phyloP scores from a whole-genome alignment of 1,140 invertebrate genomes.

The Trigoniulus corallinus region DNA sequence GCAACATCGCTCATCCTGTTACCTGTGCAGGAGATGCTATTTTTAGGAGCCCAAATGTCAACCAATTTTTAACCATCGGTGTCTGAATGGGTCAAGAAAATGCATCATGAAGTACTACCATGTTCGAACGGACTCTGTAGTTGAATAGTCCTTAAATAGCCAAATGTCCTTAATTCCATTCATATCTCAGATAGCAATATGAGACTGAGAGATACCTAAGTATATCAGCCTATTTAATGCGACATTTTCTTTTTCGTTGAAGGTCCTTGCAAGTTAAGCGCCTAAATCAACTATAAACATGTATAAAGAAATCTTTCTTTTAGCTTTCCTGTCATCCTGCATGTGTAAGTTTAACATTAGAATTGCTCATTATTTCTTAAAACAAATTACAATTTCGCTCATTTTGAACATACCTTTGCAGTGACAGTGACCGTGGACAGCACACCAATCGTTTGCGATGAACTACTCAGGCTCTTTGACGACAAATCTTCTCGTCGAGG shows the following conservation, averaged over 20 bases:
- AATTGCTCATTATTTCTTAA: background rate
- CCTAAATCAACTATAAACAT: background rate
- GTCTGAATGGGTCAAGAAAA: no score
- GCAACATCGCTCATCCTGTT: no score
- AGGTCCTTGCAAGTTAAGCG: background rate
- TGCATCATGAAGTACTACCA: background rate
- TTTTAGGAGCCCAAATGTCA: no score
- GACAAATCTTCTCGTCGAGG: background rate
- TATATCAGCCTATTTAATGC: background rate
- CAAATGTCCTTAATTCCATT: background rate
- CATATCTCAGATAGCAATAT: background rate
- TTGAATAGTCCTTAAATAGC: background rate
- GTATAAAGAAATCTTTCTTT: background rate
- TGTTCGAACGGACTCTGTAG: background rate
- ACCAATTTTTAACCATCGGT: no score
- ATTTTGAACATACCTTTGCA: background rate
- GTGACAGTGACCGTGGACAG: background rate
- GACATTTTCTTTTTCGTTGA: background rate
- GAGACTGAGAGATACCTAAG: background rate
- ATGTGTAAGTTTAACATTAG: background rate
- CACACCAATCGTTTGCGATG: background rate
- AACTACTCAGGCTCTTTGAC: background rate
- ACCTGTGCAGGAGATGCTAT: no score
- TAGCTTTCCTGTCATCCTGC: background rate
- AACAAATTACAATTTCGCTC: background rate